Conservation (phyloP, 2,888 invertebrate species). For the Ellobium chinense region DNA sequence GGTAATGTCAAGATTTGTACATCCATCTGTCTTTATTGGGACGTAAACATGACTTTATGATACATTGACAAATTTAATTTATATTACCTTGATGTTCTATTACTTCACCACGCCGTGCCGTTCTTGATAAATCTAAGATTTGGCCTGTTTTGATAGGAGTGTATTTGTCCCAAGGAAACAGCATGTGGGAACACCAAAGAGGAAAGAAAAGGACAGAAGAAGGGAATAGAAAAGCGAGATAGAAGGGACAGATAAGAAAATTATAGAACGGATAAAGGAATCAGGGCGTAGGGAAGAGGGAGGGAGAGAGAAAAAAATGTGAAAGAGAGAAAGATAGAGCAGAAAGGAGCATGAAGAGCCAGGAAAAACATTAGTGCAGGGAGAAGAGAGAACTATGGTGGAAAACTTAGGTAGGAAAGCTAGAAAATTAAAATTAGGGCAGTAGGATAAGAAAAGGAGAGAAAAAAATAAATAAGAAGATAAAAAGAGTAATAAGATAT, state of each 20-base stretch:
- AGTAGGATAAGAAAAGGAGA: constrained; percentile 7
- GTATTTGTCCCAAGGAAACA: no score
- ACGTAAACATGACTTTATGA: no score
- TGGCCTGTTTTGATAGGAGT: no score
- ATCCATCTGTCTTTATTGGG: no score
- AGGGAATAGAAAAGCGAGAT: background rate
- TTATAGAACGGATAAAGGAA: no score
- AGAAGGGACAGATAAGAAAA: background rate
- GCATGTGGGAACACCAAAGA: no score
- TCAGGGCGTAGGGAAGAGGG: background rate
- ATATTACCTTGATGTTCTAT: no score
- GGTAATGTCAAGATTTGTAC: no score
- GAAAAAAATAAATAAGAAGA: background rate
- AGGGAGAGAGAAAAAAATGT: background rate
- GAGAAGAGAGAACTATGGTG: background rate
- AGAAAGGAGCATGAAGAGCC: background rate
- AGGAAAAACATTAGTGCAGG: background rate
- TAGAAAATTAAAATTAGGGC: background rate
- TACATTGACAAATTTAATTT: no score
- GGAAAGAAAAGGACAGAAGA: background rate
- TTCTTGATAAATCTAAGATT: no score
- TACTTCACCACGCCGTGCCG: no score
- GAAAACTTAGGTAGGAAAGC: background rate
- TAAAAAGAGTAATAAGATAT: background rate
- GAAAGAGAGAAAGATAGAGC: background rate